Evolutionary conservation across 2,797 vertebrate genomes (phyloP).

Genomic region (Hybognathus amarus): DNA sequence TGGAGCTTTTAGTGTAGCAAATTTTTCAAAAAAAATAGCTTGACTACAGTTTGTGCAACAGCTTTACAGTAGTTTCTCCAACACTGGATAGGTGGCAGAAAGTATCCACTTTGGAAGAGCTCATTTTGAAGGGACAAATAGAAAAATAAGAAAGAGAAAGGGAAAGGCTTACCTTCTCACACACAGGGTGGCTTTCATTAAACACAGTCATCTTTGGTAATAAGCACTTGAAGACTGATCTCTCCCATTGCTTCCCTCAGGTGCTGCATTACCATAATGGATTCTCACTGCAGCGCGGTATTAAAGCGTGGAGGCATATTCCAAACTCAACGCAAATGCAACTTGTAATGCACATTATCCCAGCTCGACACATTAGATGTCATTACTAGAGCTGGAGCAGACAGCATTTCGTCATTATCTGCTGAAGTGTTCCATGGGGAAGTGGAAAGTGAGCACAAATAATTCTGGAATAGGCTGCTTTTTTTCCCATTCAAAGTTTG

Average conservation of each 20-base stretch:
- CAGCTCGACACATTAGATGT: conserved; percentile 77
- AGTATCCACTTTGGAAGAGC: conserved; percentile 8
- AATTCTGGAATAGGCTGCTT: conserved; percentile 22
- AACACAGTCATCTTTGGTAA: conserved; percentile 66
- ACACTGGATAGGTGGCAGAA: not conserved
- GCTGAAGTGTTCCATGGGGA: conserved; percentile 73
- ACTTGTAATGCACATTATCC: conserved; percentile 77
- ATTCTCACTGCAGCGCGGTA: conserved; percentile 77
- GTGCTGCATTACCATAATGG: conserved; percentile 83
- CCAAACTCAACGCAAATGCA: conserved; percentile 74
- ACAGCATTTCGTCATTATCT: conserved; percentile 72
- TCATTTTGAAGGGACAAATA: conserved; percentile 41
- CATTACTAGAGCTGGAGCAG: conserved; percentile 70
- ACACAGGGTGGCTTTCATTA: conserved; percentile 64
- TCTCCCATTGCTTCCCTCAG: conserved; percentile 77
- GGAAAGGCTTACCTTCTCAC: conserved; percentile 53
- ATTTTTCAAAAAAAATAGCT: conserved; percentile 20
- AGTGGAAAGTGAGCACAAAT: conserved; percentile 47
- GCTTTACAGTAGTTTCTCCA: not conserved
- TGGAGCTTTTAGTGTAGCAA: not conserved
- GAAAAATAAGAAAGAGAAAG: conserved; percentile 54
- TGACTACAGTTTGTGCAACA: conserved; percentile 3
- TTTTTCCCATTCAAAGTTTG: conserved; percentile 1
- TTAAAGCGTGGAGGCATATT: conserved; percentile 68
- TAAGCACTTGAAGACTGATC: conserved; percentile 66